Percentiles rank a stretch among this genome's conserved stretches.
These are phyloP conservation scores for Neodiprion fabricii DNA, from an alignment of 1,140 invertebrate species.

Conservation along the genomic window DNA sequence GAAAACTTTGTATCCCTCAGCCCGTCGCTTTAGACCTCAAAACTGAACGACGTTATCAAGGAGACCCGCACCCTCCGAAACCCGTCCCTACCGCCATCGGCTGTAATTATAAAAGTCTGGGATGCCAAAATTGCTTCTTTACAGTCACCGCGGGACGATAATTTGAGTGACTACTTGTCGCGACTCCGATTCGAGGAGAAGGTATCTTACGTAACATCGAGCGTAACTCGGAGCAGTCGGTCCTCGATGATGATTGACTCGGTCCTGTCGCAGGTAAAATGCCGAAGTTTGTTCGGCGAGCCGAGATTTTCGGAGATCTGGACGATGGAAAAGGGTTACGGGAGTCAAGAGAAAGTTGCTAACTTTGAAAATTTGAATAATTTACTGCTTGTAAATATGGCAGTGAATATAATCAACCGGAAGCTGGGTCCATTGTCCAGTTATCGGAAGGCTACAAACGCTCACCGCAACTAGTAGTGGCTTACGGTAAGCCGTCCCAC, in stretches of 20 bases:
- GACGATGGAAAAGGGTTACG: slow-evolving; percentile 20
- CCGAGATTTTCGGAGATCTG: neutral
- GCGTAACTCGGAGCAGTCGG: too few species aligned
- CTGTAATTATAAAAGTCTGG: neutral
- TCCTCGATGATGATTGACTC: too few species aligned
- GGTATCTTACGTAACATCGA: too few species aligned
- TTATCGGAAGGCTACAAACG: slow-evolving; percentile 35
- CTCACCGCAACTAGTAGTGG: slow-evolving; percentile 29
- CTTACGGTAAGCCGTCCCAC: slow-evolving; percentile 1
- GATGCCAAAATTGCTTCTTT: neutral
- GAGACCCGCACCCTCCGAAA: neutral
- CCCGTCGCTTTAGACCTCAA: slow-evolving; percentile 23
- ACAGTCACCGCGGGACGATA: neutral
- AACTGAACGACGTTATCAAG: slow-evolving; percentile 46
- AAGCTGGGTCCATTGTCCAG: slow-evolving; percentile 41
- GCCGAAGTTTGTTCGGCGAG: too few species aligned
- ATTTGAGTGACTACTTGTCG: neutral
- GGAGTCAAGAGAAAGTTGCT: slow-evolving; percentile 18
- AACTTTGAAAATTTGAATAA: slow-evolving; percentile 42
- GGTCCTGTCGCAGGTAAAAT: too few species aligned
- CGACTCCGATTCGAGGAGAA: too few species aligned
- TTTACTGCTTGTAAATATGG: slow-evolving; percentile 51
- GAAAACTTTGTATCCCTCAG: slow-evolving; percentile 46
- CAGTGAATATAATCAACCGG: slow-evolving; percentile 42
- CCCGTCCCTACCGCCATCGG: neutral